Conservation (phyloP, 53 echinoderm and acorn worm genomes). For the Henricia sp. region DNA sequence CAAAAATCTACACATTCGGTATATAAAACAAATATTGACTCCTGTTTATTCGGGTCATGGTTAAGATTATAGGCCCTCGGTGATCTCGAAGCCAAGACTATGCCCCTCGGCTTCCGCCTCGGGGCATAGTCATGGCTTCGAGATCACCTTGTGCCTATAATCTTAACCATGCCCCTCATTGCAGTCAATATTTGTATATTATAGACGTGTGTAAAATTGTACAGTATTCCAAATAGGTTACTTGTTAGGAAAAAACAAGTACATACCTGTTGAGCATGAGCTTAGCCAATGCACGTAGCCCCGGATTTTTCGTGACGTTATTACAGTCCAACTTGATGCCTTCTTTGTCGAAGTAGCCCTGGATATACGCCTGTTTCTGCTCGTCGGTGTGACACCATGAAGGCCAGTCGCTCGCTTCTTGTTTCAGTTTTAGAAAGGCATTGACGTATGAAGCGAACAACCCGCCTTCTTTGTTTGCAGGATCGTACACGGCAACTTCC, state of each 20-base stretch:
- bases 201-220: not conserved
- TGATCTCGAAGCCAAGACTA: too few species aligned
- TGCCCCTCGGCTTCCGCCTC: too few species aligned
- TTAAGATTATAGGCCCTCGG: too few species aligned
- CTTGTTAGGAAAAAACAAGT: not conserved
- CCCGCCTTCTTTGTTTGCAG: constrained; percentile 36
- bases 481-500: constrained; percentile 19
- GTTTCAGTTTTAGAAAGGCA: constrained; percentile 63
- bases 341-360: constrained; percentile 17
- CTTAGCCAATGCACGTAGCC: constrained; percentile 68
- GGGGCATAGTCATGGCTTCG: too few species aligned
- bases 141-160: too few species aligned
- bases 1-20: too few species aligned
- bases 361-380: constrained; percentile 10
- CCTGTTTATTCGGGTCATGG: too few species aligned
- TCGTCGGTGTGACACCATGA: constrained; percentile 32
- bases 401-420: constrained; percentile 51
- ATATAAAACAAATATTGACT: too few species aligned
- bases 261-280: constrained; percentile 74
- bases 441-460: constrained; percentile 55
- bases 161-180: too few species aligned
- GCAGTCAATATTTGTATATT: too few species aligned
- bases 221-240: not conserved
- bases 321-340: constrained; percentile 2
- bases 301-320: constrained; percentile 27